A percentile compares a stretch with the other conserved stretches of the same genome.
These are phyloP conservation scores for Solea senegalensis DNA, from an alignment of 2,113 vertebrate genomes.

Conservation along the genomic window DNA sequence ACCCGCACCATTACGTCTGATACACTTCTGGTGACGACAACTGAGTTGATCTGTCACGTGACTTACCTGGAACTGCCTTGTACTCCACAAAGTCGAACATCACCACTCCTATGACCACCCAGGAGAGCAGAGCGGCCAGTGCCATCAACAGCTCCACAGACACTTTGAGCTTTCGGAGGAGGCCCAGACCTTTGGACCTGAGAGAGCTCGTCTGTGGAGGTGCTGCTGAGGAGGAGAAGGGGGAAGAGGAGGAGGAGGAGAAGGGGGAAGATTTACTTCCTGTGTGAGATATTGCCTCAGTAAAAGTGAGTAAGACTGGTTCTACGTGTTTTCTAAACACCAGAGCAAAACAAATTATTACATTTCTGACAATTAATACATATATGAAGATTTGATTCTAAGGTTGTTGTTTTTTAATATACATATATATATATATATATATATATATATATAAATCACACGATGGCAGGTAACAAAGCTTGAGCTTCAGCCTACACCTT, in stretches of 20 bases:
- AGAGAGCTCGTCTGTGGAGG: slow-evolving; percentile 73
- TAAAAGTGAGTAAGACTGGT: no score
- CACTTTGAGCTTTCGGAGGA: slow-evolving; percentile 86
- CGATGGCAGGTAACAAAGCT: no score
- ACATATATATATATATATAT: no score
- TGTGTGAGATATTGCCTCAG: slow-evolving; percentile 5
- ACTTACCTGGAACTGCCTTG: slow-evolving; percentile 88
- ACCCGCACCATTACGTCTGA: not conserved
- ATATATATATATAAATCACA: no score
- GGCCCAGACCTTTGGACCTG: slow-evolving; percentile 82
- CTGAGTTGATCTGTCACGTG: not conserved
- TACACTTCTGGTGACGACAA: not conserved
- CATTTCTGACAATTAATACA: no score
- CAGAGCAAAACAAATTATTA: no score
- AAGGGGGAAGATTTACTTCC: slow-evolving; percentile 56
- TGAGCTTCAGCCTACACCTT: no score
- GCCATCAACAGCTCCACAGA: slow-evolving; percentile 93
- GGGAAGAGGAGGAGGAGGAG: slow-evolving; percentile 30
- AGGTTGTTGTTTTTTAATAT: no score
- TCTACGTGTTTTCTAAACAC: no score
- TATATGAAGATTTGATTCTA: no score
- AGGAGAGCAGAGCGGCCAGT: slow-evolving; percentile 89
- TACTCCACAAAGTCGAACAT: slow-evolving; percentile 98
- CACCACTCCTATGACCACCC: slow-evolving; percentile 91
- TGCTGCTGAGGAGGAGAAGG: slow-evolving; percentile 60